A percentile compares a stretch with the other conserved stretches of the same genome.
These are phyloP conservation scores for Catotricha subobsoleta DNA, from an alignment of 2,888 invertebrate species.

Conservation along the genomic window DNA sequence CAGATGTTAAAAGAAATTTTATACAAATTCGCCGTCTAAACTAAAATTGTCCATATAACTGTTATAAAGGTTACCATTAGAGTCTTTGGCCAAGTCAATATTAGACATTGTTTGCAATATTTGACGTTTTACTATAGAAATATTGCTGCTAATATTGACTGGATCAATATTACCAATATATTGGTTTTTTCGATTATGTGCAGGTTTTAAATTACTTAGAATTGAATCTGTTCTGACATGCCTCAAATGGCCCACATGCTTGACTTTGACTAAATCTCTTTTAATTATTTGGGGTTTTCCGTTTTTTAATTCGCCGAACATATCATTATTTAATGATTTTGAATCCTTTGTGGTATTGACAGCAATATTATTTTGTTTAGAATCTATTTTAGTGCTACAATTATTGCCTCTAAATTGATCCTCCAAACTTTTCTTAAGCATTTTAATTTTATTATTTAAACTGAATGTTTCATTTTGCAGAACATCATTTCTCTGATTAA, in stretches of 20 bases:
- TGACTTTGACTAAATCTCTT: background rate
- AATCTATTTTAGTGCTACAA: background rate
- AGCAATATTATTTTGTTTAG: background rate
- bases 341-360: background rate
- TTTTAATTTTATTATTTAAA: too few species aligned
- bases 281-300: background rate
- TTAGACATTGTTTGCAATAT: conserved; percentile 2
- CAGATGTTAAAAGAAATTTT: too few species aligned
- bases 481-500: too few species aligned
- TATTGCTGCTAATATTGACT: background rate
- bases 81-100: background rate
- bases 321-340: background rate
- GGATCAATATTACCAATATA: too few species aligned
- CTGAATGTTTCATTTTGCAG: too few species aligned
- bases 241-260: too few species aligned
- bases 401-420: conserved; percentile 6
- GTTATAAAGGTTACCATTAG: background rate
- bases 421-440: too few species aligned
- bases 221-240: background rate
- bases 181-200: too few species aligned
- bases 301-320: background rate
- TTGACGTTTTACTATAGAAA: background rate
- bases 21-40: conserved; percentile 13
- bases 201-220: conserved; percentile 1
- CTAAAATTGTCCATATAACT: conserved; percentile 10